These are phyloP conservation scores for Lepisosteus osseus DNA, from an alignment of 2,113 vertebrate species.

Conservation along the genomic window DNA sequence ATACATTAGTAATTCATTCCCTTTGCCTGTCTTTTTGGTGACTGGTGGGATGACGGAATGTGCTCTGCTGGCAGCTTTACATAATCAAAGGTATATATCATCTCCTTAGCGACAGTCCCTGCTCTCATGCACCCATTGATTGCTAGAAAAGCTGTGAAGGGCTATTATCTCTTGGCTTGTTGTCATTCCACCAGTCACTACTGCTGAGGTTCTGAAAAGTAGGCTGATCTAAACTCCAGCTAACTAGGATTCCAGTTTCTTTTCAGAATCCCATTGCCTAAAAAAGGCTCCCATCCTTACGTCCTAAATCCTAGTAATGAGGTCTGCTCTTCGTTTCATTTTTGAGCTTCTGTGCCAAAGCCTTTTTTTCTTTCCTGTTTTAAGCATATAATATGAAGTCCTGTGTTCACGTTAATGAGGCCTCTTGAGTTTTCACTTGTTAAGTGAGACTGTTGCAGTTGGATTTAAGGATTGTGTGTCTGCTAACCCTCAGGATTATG, in stretches of 20 bases:
- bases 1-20: neutral
- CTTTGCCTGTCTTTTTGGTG: neutral
- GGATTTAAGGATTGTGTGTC: too few relatives aligned
- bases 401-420: too few relatives aligned
- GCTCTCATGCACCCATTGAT: neutral
- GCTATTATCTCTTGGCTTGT: neutral
- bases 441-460: too few relatives aligned
- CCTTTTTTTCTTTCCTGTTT: neutral
- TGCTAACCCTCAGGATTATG: too few relatives aligned
- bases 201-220: neutral
- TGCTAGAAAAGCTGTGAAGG: neutral
- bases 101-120: slow-evolving; percentile 48
- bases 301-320: neutral
- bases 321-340: neutral
- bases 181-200: too few relatives aligned
- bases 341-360: neutral
- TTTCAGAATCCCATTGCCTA: too few relatives aligned
- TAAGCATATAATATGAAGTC: too few relatives aligned
- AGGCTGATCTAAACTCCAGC: neutral
- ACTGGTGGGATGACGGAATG: slow-evolving; percentile 30
- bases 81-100: slow-evolving; percentile 55
- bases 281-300: neutral
- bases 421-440: too few relatives aligned
- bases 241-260: neutral
- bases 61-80: slow-evolving; percentile 50